Evolutionary conservation across 2,888 invertebrate species (phyloP).

Genomic region (Apodemia mormo): DNA sequence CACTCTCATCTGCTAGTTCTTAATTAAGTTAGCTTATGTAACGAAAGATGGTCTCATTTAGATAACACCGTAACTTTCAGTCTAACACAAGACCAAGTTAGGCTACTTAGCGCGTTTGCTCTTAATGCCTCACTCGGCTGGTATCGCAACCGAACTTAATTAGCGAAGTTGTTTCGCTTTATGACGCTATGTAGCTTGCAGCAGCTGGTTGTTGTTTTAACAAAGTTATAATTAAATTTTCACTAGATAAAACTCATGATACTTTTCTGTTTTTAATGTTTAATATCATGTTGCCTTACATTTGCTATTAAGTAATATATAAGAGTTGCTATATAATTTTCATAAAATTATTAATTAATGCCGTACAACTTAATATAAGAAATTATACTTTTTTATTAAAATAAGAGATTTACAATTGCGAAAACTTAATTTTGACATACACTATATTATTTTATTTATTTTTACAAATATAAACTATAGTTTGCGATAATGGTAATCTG

Average conservation of each 20-base stretch:
- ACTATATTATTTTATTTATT: too few relatives aligned
- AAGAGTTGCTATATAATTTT: too few relatives aligned
- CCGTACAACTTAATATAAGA: too few relatives aligned
- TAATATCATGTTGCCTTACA: neutral
- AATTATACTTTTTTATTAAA: too few relatives aligned
- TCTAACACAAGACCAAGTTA: constrained; percentile 66
- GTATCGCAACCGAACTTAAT: constrained; percentile 51
- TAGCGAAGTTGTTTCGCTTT: constrained; percentile 55
- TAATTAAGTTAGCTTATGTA: constrained; percentile 83
- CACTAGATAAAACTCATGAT: constrained; percentile 27
- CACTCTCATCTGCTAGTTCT: constrained; percentile 81
- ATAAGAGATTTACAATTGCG: too few relatives aligned
- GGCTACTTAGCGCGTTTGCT: constrained; percentile 63
- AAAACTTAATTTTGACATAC: too few relatives aligned
- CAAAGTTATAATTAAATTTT: constrained; percentile 43
- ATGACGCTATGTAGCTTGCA: constrained; percentile 45
- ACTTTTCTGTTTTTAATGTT: constrained; percentile 18
- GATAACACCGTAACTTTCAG: constrained; percentile 80
- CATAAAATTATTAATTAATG: too few relatives aligned
- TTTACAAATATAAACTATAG: too few relatives aligned
- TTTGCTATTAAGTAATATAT: too few relatives aligned
- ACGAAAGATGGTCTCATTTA: constrained; percentile 83
- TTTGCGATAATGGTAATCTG: too few relatives aligned
- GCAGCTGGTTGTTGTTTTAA: constrained; percentile 42
- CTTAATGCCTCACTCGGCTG: constrained; percentile 36